phyloP scores from a whole-genome alignment of 1,140 invertebrate genomes.

The Diorhabda sublineata region DNA sequence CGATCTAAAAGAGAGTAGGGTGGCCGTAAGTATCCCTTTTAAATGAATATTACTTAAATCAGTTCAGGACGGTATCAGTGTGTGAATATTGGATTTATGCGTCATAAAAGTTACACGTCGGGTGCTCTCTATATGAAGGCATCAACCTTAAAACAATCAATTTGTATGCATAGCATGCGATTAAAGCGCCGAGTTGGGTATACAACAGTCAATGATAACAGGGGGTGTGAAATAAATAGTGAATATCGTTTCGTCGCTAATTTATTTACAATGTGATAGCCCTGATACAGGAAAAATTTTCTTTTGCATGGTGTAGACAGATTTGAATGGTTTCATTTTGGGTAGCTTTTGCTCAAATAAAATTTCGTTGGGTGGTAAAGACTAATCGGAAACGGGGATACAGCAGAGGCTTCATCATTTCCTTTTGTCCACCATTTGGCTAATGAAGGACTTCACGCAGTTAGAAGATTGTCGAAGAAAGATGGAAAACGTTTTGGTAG shows the following conservation, averaged over 20 bases:
- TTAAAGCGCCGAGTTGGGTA: constrained; percentile 5
- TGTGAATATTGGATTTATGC: background rate
- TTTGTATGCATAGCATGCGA: constrained; percentile 17
- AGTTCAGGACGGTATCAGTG: background rate
- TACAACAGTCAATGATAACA: background rate
- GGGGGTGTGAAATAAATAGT: constrained; percentile 10
- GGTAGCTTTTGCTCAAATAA: no score
- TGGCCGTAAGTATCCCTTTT: constrained; percentile 76
- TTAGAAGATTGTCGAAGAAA: no score
- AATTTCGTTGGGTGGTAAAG: no score
- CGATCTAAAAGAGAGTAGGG: constrained; percentile 95
- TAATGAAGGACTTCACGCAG: no score
- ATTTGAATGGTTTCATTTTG: no score
- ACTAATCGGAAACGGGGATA: no score
- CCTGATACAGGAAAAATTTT: no score
- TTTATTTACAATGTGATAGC: no score
- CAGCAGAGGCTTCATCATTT: no score
- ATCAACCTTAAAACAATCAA: constrained; percentile 38
- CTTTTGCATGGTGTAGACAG: no score
- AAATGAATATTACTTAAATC: background rate
- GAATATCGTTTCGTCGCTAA: background rate
- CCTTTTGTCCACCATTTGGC: no score
- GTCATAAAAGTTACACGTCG: background rate
- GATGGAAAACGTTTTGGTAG: no score
- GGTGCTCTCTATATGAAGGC: constrained; percentile 34